phyloP scores from a whole-genome alignment of 2,113 vertebrate species.

The Mormoops blainvillei region DNA sequence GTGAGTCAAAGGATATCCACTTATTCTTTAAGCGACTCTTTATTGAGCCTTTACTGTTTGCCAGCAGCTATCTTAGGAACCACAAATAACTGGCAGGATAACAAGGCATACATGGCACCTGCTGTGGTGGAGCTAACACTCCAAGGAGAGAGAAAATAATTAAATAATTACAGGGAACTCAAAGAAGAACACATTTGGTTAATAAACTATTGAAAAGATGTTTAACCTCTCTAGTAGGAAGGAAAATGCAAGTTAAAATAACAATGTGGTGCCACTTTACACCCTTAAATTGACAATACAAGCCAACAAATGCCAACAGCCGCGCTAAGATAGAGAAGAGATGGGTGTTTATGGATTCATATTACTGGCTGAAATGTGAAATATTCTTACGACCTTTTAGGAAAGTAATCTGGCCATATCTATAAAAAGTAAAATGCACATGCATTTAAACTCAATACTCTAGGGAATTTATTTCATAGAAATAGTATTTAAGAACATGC shows the following conservation, averaged over 20 bases:
- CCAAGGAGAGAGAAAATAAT: background rate
- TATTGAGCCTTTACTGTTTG: background rate
- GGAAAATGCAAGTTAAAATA: background rate
- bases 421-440: background rate
- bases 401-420: background rate
- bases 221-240: background rate
- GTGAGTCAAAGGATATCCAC: background rate
- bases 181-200: background rate
- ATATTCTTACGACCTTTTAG: background rate
- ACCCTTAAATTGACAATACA: background rate
- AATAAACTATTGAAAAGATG: background rate
- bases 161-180: background rate
- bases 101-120: background rate
- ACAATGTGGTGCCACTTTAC: background rate
- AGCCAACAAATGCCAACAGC: background rate
- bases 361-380: background rate
- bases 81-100: background rate
- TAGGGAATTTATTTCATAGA: background rate
- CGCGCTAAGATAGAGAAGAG: background rate
- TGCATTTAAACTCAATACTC: background rate
- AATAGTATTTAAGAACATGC: background rate
- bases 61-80: background rate
- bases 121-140: background rate
- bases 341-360: fast-evolving
- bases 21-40: background rate